A percentile compares a stretch with the other conserved stretches of the same genome.
Evolutionary conservation across 2,113 vertebrate genomes (phyloP).

Genomic region (Oplegnathus fasciatus): DNA sequence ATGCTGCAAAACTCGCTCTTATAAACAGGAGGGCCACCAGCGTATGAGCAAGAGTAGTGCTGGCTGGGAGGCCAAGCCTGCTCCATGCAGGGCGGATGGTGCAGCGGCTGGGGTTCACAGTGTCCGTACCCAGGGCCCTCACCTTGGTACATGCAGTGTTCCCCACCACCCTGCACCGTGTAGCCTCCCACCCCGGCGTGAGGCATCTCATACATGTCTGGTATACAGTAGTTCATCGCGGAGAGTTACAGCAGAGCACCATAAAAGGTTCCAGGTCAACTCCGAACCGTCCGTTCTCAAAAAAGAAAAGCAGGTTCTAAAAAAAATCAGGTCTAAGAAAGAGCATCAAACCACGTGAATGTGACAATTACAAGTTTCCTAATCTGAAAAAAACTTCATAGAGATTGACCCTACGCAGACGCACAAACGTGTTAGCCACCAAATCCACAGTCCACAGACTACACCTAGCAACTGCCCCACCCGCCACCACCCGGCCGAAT

Average conservation of each 20-base stretch:
- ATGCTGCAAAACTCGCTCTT: slow-evolving; percentile 92
- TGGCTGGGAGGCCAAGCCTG: slow-evolving; percentile 92
- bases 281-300: not conserved
- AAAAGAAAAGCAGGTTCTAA: not conserved
- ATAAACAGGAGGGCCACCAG: slow-evolving; percentile 85
- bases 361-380: not conserved
- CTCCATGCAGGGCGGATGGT: slow-evolving; percentile 92
- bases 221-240: slow-evolving; percentile 93
- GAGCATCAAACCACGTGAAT: not conserved
- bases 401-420: slow-evolving; percentile 64
- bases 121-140: slow-evolving; percentile 88
- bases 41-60: slow-evolving; percentile 91
- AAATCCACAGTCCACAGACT: slow-evolving; percentile 57
- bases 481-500: slow-evolving; percentile 83
- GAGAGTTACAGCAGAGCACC: slow-evolving; percentile 39
- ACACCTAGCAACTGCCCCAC: slow-evolving; percentile 68
- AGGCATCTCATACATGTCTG: slow-evolving; percentile 91
- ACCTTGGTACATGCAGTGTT: slow-evolving; percentile 91
- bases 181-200: slow-evolving; percentile 86
- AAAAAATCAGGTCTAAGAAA: not conserved
- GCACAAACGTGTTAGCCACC: slow-evolving; percentile 84
- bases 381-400: not conserved
- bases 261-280: slow-evolving; percentile 4
- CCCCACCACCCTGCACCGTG: slow-evolving; percentile 86
- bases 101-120: slow-evolving; percentile 90